phyloP scores from a whole-genome alignment of 2,797 vertebrate genomes.

The Argya squamiceps region DNA sequence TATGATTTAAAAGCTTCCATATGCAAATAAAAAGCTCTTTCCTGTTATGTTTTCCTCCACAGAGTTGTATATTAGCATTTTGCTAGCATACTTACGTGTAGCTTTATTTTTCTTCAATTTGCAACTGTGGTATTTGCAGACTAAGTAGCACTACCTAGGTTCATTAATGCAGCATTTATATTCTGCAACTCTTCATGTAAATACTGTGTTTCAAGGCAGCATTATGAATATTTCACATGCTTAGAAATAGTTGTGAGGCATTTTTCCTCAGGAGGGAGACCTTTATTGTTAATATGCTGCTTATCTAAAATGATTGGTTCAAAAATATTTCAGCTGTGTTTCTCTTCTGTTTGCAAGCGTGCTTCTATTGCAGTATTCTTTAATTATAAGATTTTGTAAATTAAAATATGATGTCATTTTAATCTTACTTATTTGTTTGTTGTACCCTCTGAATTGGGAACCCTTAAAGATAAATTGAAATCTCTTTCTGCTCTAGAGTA shows the following conservation, averaged over 20 bases:
- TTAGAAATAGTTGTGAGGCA: background rate
- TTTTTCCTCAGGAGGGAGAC: constrained; percentile 8
- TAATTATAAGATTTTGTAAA: background rate
- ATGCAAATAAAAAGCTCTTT: background rate
- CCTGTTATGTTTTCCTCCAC: background rate
- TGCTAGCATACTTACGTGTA: background rate
- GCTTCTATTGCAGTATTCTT: background rate
- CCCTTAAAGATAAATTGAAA: background rate
- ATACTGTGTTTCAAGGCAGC: background rate
- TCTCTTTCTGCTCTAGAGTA: background rate
- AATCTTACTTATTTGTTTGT: background rate
- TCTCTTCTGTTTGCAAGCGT: background rate
- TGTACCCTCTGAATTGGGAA: background rate
- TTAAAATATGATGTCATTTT: background rate
- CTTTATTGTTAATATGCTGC: background rate
- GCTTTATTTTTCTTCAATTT: constrained; percentile 1
- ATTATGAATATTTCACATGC: constrained; percentile 9
- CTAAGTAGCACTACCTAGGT: background rate
- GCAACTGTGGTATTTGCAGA: background rate
- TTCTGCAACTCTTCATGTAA: constrained; percentile 22
- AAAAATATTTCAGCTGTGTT: background rate
- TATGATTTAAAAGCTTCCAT: background rate
- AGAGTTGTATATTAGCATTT: background rate
- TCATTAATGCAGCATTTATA: constrained; percentile 23
- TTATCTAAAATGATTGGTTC: background rate